These are phyloP conservation scores for Cheirogaleus medius DNA, from an alignment of 2,113 vertebrate genomes.

Conservation along the genomic window DNA sequence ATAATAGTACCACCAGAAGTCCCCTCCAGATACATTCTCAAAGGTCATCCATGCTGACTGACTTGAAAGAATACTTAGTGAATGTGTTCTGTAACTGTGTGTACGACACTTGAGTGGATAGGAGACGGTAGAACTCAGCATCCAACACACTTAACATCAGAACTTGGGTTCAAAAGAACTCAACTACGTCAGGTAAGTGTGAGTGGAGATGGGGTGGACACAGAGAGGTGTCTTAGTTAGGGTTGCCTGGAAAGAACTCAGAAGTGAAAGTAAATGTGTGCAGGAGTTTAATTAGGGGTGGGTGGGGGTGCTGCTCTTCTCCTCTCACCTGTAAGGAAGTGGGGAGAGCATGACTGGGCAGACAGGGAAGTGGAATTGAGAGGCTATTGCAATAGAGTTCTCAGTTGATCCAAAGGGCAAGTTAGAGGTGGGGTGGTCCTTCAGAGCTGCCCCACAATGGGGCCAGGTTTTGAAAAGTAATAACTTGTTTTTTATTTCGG, in stretches of 20 bases:
- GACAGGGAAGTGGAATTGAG: background rate
- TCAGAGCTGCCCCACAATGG: background rate
- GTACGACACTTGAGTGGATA: background rate
- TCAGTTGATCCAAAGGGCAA: background rate
- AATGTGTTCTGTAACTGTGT: background rate
- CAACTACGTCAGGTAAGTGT: background rate
- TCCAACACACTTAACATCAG: background rate
- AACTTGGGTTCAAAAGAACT: background rate
- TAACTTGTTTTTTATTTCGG: background rate
- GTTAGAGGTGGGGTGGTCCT: background rate
- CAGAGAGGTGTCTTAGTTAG: background rate
- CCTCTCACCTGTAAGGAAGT: background rate
- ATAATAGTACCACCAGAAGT: background rate
- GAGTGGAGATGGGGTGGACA: background rate
- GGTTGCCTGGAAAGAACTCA: background rate
- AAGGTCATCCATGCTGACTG: background rate
- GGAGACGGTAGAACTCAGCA: background rate
- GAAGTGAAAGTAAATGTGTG: background rate
- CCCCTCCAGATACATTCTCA: background rate
- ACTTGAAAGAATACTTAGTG: background rate
- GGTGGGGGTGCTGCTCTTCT: accelerated
- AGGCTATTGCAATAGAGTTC: background rate
- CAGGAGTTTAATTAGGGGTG: background rate
- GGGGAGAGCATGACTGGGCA: background rate
- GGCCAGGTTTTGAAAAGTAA: background rate